Percentiles rank a stretch among this genome's conserved stretches.
Conservation (phyloP, 2,797 vertebrate genomes). For the Halcyon badia region DNA sequence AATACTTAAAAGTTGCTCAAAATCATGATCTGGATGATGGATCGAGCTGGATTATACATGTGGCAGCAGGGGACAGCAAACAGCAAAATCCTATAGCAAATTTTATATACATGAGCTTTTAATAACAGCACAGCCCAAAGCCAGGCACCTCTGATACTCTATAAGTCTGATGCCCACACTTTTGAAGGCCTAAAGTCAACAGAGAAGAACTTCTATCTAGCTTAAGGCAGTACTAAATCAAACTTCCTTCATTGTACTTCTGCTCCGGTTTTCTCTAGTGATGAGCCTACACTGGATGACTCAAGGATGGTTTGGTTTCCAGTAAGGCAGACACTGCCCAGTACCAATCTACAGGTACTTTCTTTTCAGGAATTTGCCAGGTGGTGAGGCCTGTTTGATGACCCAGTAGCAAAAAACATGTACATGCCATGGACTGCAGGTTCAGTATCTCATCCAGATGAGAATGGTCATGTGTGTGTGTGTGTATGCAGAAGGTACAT, state of each 20-base stretch:
- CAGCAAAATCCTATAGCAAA: background rate
- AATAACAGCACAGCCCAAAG: background rate
- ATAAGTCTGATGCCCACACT: background rate
- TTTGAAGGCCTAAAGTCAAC: background rate
- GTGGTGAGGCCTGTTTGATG: background rate
- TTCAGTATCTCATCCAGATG: background rate
- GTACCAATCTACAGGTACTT: background rate
- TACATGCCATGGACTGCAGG: background rate
- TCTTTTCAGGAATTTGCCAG: background rate
- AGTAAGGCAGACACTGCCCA: background rate
- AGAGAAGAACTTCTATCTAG: background rate
- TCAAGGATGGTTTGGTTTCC: background rate
- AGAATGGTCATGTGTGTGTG: fast-evolving
- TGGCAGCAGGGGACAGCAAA: background rate
- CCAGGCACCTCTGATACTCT: background rate
- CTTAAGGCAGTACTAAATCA: background rate
- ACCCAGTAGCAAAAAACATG: background rate
- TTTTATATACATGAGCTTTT: background rate
- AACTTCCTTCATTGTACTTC: background rate
- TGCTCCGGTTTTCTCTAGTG: background rate
- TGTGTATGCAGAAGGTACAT: background rate
- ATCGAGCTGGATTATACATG: background rate
- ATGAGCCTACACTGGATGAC: background rate
- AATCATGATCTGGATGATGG: background rate
- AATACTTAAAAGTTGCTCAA: background rate